A percentile compares a stretch with the other conserved stretches of the same genome.
These are phyloP conservation scores for Telmatherina bonti DNA, from an alignment of 2,797 vertebrate genomes.

Conservation along the genomic window DNA sequence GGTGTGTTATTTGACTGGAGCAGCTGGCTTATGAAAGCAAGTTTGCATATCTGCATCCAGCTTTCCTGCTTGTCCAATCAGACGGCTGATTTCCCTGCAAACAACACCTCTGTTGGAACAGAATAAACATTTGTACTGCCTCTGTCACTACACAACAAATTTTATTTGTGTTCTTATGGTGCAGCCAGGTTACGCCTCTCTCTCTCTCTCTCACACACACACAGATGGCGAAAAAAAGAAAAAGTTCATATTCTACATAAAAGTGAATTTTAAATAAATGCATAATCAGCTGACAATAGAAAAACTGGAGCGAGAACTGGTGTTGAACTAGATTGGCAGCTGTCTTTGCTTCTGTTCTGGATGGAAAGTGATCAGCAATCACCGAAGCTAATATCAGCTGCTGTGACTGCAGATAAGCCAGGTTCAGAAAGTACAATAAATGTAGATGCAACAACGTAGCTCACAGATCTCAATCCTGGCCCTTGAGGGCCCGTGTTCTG, in stretches of 20 bases:
- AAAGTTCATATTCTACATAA: no score
- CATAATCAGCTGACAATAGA: slow-evolving; percentile 4
- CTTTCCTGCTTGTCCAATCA: slow-evolving; percentile 14
- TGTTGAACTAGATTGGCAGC: slow-evolving; percentile 23
- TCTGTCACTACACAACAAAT: not conserved
- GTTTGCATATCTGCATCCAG: slow-evolving; percentile 16
- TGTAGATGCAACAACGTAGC: no score
- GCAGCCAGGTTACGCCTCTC: no score
- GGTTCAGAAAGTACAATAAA: no score
- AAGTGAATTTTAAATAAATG: not conserved
- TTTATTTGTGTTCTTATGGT: slow-evolving; percentile 6
- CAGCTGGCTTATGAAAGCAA: not conserved
- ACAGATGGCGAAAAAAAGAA: no score
- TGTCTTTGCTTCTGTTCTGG: slow-evolving; percentile 15
- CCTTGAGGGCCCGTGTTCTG: no score
- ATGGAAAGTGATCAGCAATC: not conserved
- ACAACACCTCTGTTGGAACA: slow-evolving; percentile 14
- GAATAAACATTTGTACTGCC: slow-evolving; percentile 4
- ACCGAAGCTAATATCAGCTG: not conserved
- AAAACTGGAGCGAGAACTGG: slow-evolving; percentile 15
- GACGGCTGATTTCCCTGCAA: slow-evolving; percentile 6
- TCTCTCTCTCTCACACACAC: no score
- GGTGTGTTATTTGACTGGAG: not conserved
- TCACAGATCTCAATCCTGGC: no score
- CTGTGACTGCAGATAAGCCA: no score